Base-by-base conservation (phyloP, 2,888 invertebrate species). In the Metellina segmentata region DNA sequence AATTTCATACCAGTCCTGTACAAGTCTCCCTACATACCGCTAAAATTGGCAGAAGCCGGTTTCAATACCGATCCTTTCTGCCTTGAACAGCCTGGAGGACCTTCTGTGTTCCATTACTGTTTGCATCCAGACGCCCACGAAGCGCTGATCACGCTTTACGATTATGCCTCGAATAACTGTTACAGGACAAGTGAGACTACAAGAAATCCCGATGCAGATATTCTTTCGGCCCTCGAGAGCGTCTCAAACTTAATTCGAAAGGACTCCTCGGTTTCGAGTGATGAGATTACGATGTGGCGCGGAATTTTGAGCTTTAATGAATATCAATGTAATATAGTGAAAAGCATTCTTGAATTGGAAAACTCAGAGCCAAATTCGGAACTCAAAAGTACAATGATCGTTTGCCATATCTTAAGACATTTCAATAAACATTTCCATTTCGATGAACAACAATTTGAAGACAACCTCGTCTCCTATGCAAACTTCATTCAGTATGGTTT, bases 21-120 rank as follows among this genome's bases (percentile, higher is more conserved):
- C 77, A 77, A 77, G 34, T 89, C 89, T 8, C 83, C 89, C 70
- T 89, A 89, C n/a, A 83, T 89, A 52, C 77, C 83, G 1, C 20
- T 81, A 69, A 89, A 83, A 16, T 13, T 89, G 13, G 75, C 70
- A 5, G 89, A 82, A 20, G 89, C 89, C 4, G 89, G 89, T 6
- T 89, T 89, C n/a, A 69, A 83, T n/a, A 89, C 71, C 8, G 69
- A 89, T 52, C 89, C 89, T n/a, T 49, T 75, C 48, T 34, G 9
- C n/a, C 6, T 48, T 1, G 48, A 19, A n/a, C 34, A 48, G 8
- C 9, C 61, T 16, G 13, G 9, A n/a, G 61, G 48, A 8, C 16
- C 53, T 7, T 85, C 85, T 19, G 85, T 53, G 0, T 85, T 85
- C n/a, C 53, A 13, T 34, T 48, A 69, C 48, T 75, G 75, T 53